Percentiles rank a stretch among this genome's conserved stretches.
Evolutionary conservation across 1,140 invertebrate species (phyloP).

Genomic region (Orius insidiosus): DNA sequence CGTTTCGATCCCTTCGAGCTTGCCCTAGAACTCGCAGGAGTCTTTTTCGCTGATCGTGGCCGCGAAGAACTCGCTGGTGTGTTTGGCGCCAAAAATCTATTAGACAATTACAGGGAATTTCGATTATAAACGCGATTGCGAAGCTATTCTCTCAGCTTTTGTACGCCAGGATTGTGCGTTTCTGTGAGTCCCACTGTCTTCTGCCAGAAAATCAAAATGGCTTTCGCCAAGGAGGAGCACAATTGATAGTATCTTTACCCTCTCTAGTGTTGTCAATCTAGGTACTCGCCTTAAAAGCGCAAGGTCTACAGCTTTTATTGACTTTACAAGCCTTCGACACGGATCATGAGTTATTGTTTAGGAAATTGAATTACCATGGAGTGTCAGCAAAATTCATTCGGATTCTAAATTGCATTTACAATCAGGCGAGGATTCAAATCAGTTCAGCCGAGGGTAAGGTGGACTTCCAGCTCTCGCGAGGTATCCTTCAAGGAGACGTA

Average conservation of each 20-base stretch:
- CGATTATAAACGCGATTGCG: neutral
- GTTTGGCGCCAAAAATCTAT: neutral
- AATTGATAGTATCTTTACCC: neutral
- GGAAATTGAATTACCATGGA: slow-evolving; percentile 17
- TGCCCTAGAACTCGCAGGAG: no score
- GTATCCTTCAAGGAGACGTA: slow-evolving; percentile 19
- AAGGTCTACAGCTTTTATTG: slow-evolving; percentile 19
- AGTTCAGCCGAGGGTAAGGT: slow-evolving; percentile 3
- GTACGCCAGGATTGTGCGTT: neutral
- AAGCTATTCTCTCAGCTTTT: neutral
- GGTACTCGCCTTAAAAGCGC: neutral
- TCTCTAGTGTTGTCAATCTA: neutral
- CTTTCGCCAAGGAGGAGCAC: neutral
- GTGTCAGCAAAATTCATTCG: slow-evolving; percentile 19
- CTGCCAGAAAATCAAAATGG: slow-evolving; percentile 1
- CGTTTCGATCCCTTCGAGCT: no score
- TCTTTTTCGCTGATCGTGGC: no score
- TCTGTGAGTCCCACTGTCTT: neutral
- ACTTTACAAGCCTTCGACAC: slow-evolving; percentile 20
- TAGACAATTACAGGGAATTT: neutral
- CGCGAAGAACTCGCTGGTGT: no score
- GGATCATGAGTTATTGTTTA: slow-evolving; percentile 17
- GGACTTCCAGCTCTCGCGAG: slow-evolving; percentile 14
- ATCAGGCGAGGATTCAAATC: slow-evolving; percentile 14
- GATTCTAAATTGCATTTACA: slow-evolving; percentile 18